Base-by-base conservation (phyloP, 2,113 vertebrate genomes). In the Gallinago jamesoni region DNA sequence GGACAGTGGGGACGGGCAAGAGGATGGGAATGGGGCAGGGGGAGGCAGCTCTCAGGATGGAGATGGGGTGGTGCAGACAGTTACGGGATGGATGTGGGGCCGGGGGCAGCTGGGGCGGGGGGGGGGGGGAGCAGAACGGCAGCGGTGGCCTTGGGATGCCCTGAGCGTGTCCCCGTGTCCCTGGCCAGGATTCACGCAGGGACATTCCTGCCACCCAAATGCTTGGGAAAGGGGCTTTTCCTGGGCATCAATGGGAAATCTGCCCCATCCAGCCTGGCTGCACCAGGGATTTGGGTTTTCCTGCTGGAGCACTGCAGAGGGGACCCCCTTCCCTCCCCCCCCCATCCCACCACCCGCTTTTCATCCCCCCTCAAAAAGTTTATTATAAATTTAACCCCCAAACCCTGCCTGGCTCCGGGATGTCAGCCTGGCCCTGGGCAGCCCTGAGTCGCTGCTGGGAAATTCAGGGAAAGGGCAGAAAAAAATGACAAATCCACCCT, bases 401-500 rank as follows among this genome's bases (percentile, higher is more conserved):
- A 76, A 5, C 30, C 28, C 80, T 56, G 56, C 39, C 55, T 62
- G 7, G 62, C 57, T 50, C 47, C 1, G 1, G 39, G n/a, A 27
- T 55, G 30, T 14, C 1, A 6, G 8, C 47, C 64, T 35, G 41
- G 27, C 23, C 18, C 21, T 2, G 3, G 8, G 27, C 52, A 59
- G 55, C 55, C 24, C 37, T 25, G 48, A 63, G 84, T 14, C 1
- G 0, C 30, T 56, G 56, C 64, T 9, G 35, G 22, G 21, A 78
- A 70, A 74, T n/a, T 27, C 60, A 28, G 57, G 60, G 27, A 39
- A 66, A 52, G 7, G 52, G n/a, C 59, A 90, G 27, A 27, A 76
- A 35, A 27, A 80, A 80, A 23, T 6, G n/a, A 33, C 50, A 47
- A 55, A 35, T 7, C 12, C 3, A 1, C 1, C 0, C 11, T 55